These are phyloP conservation scores for Typhlichthys subterraneus DNA, from an alignment of 2,797 vertebrate species.

Conservation along the genomic window DNA sequence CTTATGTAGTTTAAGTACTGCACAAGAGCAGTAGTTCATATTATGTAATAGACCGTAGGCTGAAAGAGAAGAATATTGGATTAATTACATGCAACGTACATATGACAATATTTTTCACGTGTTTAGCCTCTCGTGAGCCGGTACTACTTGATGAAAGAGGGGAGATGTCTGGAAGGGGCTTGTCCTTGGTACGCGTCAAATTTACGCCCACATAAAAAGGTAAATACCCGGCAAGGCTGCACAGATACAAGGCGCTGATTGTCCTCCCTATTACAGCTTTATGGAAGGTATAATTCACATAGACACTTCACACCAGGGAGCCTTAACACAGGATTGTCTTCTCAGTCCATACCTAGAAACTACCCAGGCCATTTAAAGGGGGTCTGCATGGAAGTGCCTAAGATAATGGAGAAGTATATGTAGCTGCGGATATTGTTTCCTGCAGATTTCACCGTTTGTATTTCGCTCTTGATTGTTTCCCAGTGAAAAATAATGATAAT, in stretches of 20 bases:
- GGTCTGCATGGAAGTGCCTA: slow-evolving; percentile 23
- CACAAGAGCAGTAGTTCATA: not conserved
- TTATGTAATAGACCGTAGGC: not conserved
- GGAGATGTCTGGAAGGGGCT: slow-evolving; percentile 47
- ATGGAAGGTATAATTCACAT: slow-evolving; percentile 74
- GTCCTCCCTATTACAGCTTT: slow-evolving; percentile 77
- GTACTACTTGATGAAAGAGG: slow-evolving; percentile 18
- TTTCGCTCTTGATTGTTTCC: slow-evolving; percentile 13
- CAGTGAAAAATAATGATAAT: slow-evolving; percentile 1
- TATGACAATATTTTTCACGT: not conserved
- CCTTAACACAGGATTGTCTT: slow-evolving; percentile 40
- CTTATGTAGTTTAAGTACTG: not conserved
- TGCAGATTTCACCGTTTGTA: slow-evolving; percentile 13
- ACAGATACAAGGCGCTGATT: slow-evolving; percentile 76
- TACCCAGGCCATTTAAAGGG: slow-evolving; percentile 36
- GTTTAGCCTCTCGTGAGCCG: not conserved
- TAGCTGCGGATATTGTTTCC: slow-evolving; percentile 31
- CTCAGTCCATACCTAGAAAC: slow-evolving; percentile 35
- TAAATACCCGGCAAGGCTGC: slow-evolving; percentile 73
- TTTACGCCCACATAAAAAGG: slow-evolving; percentile 79
- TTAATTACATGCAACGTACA: slow-evolving; percentile 2
- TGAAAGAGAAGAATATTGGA: not conserved
- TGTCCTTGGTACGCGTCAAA: slow-evolving; percentile 71
- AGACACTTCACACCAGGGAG: slow-evolving; percentile 53
- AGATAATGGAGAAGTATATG: slow-evolving; percentile 31